phyloP scores from a whole-genome alignment of 2,797 vertebrate genomes.

The Sphenodon punctatus region DNA sequence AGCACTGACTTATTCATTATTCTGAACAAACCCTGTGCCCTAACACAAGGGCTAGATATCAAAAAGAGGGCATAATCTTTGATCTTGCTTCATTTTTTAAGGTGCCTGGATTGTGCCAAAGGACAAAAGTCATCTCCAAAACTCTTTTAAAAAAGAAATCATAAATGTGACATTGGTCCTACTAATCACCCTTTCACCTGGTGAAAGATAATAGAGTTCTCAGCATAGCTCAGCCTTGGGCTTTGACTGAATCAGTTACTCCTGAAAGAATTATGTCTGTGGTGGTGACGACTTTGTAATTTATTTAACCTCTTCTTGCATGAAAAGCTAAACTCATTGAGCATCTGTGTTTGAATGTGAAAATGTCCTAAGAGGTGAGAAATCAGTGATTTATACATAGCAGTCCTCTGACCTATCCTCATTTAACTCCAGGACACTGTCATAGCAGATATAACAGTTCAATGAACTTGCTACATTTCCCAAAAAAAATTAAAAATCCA shows the following conservation, averaged over 20 bases:
- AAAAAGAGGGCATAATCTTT: neutral
- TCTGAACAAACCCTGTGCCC: neutral
- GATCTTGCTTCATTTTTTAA: conserved; percentile 18
- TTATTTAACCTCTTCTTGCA: neutral
- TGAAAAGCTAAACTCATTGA: conserved; percentile 24
- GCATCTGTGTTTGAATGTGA: conserved; percentile 31
- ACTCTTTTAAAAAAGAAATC: conserved; percentile 19
- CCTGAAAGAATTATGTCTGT: neutral
- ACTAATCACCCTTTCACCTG: conserved; percentile 35
- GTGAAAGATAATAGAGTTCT: conserved; percentile 30
- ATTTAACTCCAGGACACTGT: conserved; percentile 25
- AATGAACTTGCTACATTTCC: neutral
- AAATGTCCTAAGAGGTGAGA: conserved; percentile 37
- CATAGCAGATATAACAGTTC: neutral
- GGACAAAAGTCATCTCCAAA: conserved; percentile 19
- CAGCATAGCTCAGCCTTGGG: conserved; percentile 5
- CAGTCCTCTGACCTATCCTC: neutral
- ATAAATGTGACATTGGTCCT: conserved; percentile 46
- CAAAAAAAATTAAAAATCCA: conserved; percentile 27
- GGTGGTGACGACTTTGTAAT: neutral
- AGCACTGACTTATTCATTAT: neutral
- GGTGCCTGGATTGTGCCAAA: conserved; percentile 14
- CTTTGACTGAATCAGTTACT: conserved; percentile 22
- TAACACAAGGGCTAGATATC: conserved; percentile 14
- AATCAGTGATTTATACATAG: conserved; percentile 31